Conservation (phyloP, 1,140 invertebrate genomes). For the Heliothis subflexa region DNA sequence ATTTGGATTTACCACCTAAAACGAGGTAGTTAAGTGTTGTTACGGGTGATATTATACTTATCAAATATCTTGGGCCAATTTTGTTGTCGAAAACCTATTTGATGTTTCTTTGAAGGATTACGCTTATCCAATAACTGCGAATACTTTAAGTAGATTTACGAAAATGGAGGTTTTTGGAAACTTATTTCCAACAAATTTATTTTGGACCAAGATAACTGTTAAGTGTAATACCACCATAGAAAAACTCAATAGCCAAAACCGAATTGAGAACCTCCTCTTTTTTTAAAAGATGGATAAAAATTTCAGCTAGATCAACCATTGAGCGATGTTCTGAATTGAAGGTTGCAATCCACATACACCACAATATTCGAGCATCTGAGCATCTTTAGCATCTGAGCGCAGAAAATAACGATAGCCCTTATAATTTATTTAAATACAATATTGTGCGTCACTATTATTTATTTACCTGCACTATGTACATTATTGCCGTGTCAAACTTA, state of each 20-base stretch:
- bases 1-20: slow-evolving; percentile 11
- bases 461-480: slow-evolving; percentile 36
- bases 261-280: no score
- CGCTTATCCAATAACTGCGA: no score
- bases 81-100: no score
- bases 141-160: no score
- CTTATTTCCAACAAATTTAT: no score
- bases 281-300: neutral
- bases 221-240: no score
- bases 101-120: no score
- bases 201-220: neutral
- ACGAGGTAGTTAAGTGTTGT: neutral
- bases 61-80: no score
- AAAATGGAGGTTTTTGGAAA: no score
- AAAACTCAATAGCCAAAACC: neutral
- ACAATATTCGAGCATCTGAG: slow-evolving; percentile 14
- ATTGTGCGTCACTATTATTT: slow-evolving; percentile 43
- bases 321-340: slow-evolving; percentile 7
- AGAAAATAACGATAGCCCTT: neutral
- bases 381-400: neutral
- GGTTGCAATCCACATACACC: slow-evolving; percentile 13
- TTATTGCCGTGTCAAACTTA: slow-evolving; percentile 23
- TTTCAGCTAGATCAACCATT: neutral
- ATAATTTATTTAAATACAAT: neutral
- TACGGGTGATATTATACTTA: neutral